These are phyloP conservation scores for Erebia epiphron DNA, from an alignment of 2,888 invertebrate genomes.

Conservation along the genomic window DNA sequence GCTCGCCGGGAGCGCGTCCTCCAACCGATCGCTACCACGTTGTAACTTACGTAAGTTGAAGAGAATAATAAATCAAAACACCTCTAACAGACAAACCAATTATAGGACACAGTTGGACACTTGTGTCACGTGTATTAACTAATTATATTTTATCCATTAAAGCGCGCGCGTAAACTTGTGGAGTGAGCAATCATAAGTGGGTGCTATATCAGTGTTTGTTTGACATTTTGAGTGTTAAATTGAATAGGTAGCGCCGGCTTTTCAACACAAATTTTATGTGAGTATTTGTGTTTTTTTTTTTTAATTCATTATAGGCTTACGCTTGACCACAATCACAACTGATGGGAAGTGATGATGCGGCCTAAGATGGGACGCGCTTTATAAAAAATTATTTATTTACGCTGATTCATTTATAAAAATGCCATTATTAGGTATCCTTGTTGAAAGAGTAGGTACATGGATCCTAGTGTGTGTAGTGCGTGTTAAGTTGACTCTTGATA, in stretches of 20 bases:
- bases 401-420: neutral
- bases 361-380: too few relatives aligned
- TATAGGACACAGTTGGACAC: neutral
- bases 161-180: conserved; percentile 28
- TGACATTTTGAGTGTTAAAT: conserved; percentile 50
- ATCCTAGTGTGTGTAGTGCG: neutral
- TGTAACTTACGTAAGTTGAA: conserved; percentile 71
- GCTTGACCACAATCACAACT: too few relatives aligned
- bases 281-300: conserved; percentile 20
- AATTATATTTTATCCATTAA: neutral
- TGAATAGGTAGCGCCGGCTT: conserved; percentile 24
- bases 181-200: conserved; percentile 52
- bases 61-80: conserved; percentile 25
- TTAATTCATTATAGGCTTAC: too few relatives aligned
- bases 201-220: conserved; percentile 57
- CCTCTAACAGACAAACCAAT: conserved; percentile 8
- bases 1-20: conserved; percentile 50
- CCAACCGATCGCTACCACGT: conserved; percentile 41
- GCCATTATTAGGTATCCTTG: neutral
- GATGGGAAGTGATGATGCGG: too few relatives aligned
- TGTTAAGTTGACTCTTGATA: too few relatives aligned
- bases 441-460: neutral
- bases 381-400: neutral
- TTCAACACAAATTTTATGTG: conserved; percentile 24
- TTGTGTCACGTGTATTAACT: neutral